phyloP scores from a whole-genome alignment of 2,888 invertebrate genomes.

The Drosophila mayaguana region DNA sequence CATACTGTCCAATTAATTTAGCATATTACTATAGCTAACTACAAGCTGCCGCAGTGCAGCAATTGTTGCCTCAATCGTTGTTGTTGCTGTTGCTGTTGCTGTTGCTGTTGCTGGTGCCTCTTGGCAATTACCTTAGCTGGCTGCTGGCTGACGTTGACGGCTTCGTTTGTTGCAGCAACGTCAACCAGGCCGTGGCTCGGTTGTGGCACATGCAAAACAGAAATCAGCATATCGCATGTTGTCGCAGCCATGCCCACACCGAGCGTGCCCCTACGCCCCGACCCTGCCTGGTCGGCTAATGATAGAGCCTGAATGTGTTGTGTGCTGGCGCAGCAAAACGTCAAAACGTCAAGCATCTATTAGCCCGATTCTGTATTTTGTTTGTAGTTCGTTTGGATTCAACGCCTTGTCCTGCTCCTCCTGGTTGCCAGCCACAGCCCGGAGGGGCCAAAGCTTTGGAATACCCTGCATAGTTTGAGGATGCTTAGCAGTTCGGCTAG shows the following conservation, averaged over 20 bases:
- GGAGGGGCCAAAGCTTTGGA: conserved; percentile 21
- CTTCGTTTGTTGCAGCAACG: conserved; percentile 68
- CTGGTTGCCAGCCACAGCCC: conserved; percentile 33
- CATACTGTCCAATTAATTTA: conserved; percentile 81
- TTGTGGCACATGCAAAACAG: conserved; percentile 69
- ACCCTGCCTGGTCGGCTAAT: conserved; percentile 60
- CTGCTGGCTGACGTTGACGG: conserved; percentile 65
- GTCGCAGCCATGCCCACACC: conserved; percentile 52
- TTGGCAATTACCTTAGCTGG: conserved; percentile 62
- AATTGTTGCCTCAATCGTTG: conserved; percentile 32
- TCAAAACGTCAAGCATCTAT: conserved; percentile 81
- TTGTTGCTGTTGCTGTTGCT: conserved; percentile 33
- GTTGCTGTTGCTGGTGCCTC: conserved; percentile 26
- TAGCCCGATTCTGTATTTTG: conserved; percentile 62
- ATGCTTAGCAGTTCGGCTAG: background rate
- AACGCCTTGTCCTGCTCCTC: conserved; percentile 45
- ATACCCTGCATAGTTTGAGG: background rate
- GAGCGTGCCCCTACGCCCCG: background rate
- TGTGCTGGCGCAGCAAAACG: conserved; percentile 69
- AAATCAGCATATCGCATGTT: conserved; percentile 80
- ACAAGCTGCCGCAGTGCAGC: conserved; percentile 37
- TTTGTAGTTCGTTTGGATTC: conserved; percentile 36
- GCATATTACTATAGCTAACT: conserved; percentile 76
- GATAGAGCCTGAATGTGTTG: conserved; percentile 54
- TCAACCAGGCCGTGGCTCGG: conserved; percentile 33